Conservation (phyloP, 2,888 invertebrate species). For the Urechis unicinctus region DNA sequence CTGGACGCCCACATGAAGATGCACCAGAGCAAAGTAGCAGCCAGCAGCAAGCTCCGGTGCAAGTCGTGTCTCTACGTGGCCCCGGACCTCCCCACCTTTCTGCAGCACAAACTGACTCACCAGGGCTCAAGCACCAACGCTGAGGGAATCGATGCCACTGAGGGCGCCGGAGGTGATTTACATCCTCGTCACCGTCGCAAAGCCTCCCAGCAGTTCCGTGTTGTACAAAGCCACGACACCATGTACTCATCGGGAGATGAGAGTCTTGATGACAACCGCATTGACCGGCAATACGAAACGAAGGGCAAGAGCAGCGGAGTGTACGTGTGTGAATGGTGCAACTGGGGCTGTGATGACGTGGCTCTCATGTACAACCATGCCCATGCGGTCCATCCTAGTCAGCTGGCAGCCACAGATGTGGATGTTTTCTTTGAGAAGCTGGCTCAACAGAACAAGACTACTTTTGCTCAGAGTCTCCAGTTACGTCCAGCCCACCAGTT, state of each 20-base stretch:
- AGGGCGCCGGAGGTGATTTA: neutral
- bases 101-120: slow-evolving; percentile 39
- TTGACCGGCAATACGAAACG: neutral
- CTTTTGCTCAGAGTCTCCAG: neutral
- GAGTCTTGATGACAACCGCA: neutral
- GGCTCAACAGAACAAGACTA: neutral
- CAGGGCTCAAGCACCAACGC: neutral
- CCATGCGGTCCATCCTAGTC: slow-evolving; percentile 29
- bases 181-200: slow-evolving; percentile 25
- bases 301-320: slow-evolving; percentile 8
- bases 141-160: neutral
- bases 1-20: neutral
- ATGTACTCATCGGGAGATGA: neutral
- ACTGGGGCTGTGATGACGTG: slow-evolving; percentile 38
- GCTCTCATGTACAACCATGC: slow-evolving; percentile 38
- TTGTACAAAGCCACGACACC: neutral
- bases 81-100: slow-evolving; percentile 33
- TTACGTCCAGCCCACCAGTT: neutral
- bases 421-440: slow-evolving; percentile 5
- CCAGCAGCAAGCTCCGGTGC: slow-evolving; percentile 29
- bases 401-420: slow-evolving; percentile 33
- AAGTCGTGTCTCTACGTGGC: slow-evolving; percentile 36
- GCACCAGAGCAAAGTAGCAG: neutral
- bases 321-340: slow-evolving; percentile 40
- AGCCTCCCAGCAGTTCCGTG: slow-evolving; percentile 34